These are phyloP conservation scores for Betta splendens DNA, from an alignment of 2,797 vertebrate species.

Conservation along the genomic window DNA sequence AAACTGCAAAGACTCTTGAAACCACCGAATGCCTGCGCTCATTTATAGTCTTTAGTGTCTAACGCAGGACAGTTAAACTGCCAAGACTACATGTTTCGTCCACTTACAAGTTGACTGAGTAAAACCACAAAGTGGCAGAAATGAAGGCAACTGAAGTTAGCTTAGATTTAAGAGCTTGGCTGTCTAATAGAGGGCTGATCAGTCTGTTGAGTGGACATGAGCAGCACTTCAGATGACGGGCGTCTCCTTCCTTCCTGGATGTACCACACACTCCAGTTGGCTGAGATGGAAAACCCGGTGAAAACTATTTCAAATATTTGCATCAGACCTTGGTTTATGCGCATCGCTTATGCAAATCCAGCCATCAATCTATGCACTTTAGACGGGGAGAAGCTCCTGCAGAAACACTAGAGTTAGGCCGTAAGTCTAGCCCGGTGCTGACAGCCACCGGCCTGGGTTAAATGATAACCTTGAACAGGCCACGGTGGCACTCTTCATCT, in stretches of 20 bases:
- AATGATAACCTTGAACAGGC: conserved; percentile 88
- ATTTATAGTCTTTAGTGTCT: conserved; percentile 47
- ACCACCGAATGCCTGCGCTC: conserved; percentile 56
- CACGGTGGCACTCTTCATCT: conserved; percentile 80
- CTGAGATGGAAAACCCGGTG: conserved; percentile 25
- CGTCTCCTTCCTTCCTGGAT: conserved; percentile 27
- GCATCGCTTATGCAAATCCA: conserved; percentile 38
- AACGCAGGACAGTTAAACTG: conserved; percentile 53
- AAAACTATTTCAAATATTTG: conserved; percentile 59
- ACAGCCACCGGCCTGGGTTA: conserved; percentile 81
- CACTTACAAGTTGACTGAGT: conserved; percentile 46
- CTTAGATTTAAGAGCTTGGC: conserved; percentile 30
- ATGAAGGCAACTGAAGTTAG: conserved; percentile 40
- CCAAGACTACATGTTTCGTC: conserved; percentile 47
- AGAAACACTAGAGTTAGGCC: conserved; percentile 65
- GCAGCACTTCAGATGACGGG: background rate
- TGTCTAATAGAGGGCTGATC: conserved; percentile 37
- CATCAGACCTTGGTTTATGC: conserved; percentile 11
- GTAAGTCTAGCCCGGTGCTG: conserved; percentile 85
- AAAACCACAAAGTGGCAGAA: conserved; percentile 56
- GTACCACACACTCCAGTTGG: conserved; percentile 19
- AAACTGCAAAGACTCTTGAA: conserved; percentile 60
- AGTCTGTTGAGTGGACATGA: conserved; percentile 23
- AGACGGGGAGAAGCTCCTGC: too few relatives aligned
- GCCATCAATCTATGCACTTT: conserved; percentile 34